Conservation (phyloP, 1,140 invertebrate genomes). For the Rhizoglyphus robini region DNA sequence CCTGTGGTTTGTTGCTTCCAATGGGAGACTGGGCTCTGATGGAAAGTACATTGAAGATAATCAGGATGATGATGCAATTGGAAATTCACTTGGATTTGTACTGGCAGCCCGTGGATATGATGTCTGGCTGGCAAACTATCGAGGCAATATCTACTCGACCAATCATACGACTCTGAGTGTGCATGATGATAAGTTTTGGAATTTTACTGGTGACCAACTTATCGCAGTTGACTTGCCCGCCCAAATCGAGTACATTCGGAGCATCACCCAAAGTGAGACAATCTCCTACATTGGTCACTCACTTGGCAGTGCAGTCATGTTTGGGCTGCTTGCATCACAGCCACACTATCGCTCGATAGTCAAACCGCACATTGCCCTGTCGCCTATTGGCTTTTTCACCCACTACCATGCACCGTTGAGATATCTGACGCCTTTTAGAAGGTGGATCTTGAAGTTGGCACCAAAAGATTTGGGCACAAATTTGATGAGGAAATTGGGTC, state of each 20-base stretch:
- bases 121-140: too few species aligned
- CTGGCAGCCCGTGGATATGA: constrained; percentile 32
- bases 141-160: constrained; percentile 30
- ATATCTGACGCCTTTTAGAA: too few species aligned
- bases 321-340: too few species aligned
- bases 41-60: background rate
- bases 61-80: background rate
- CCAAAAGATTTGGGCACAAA: too few species aligned
- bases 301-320: too few species aligned
- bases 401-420: too few species aligned
- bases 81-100: constrained; percentile 19
- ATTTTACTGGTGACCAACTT: constrained; percentile 32
- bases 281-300: too few species aligned
- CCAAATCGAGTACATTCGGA: constrained; percentile 36
- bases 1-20: constrained; percentile 48
- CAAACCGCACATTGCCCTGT: too few species aligned
- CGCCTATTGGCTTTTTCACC: too few species aligned
- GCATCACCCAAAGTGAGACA: constrained; percentile 41
- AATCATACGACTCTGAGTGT: constrained; percentile 8
- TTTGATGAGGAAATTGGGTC: too few species aligned
- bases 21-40: background rate
- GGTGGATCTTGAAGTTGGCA: too few species aligned
- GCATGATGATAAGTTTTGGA: constrained; percentile 34
- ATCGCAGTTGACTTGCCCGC: constrained; percentile 37
- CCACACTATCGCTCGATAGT: too few species aligned